Evolutionary conservation across 2,113 vertebrate species (phyloP).

Genomic region (Oreochromis niloticus): DNA sequence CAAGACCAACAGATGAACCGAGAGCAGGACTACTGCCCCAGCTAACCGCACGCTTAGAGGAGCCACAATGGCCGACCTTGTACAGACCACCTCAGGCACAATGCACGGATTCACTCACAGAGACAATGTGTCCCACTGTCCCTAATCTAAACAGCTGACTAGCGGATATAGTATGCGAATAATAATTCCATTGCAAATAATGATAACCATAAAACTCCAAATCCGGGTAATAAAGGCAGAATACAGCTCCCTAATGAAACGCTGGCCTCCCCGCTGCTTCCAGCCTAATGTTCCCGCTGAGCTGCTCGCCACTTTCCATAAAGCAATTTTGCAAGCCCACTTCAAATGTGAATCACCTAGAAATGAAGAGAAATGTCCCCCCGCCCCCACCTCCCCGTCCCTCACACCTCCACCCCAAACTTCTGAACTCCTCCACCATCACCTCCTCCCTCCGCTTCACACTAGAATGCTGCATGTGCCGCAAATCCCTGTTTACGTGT

Average conservation of each 20-base stretch:
- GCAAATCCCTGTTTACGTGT: constrained; percentile 48
- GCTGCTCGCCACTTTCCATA: constrained; percentile 59
- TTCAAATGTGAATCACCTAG: constrained; percentile 62
- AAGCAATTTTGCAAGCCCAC: constrained; percentile 67
- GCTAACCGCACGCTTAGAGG: not conserved
- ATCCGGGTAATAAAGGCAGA: constrained; percentile 60
- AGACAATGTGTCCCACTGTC: constrained; percentile 8
- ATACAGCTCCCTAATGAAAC: constrained; percentile 62
- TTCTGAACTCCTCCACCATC: constrained; percentile 4
- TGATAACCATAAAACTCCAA: constrained; percentile 67
- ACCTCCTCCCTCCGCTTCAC: not conserved
- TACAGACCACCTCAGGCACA: constrained; percentile 6
- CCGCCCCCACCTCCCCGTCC: not conserved
- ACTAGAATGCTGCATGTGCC: not conserved
- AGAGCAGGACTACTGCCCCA: not conserved
- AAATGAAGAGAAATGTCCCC: constrained; percentile 48
- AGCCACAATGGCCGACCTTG: not conserved
- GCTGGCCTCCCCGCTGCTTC: constrained; percentile 50
- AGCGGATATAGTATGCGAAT: constrained; percentile 46
- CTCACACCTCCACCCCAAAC: not conserved
- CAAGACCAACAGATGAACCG: not conserved
- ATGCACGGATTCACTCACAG: not conserved
- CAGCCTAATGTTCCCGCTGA: constrained; percentile 53
- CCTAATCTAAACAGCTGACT: constrained; percentile 50
- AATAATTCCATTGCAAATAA: constrained; percentile 62